Conservation (phyloP, 2,113 vertebrate species). For the Archilochus colubris region DNA sequence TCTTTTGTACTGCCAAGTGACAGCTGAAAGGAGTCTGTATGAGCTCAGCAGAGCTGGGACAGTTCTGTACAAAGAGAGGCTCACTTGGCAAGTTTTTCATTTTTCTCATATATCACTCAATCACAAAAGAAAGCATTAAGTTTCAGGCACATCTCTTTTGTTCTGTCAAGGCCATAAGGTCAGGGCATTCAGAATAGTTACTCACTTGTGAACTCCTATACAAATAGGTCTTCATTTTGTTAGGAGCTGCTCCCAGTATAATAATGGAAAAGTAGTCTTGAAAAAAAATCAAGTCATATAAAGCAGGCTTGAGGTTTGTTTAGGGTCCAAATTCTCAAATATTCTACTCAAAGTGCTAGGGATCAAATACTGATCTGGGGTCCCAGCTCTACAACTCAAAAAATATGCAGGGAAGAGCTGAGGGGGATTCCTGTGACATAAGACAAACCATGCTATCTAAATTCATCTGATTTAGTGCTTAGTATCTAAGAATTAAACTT, state of each 20-base stretch:
- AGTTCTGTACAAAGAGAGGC: not conserved
- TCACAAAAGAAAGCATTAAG: not conserved
- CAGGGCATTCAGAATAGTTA: not conserved
- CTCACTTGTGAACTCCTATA: not conserved
- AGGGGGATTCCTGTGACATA: not conserved
- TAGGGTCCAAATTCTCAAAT: not conserved
- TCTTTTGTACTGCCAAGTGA: conserved; percentile 25
- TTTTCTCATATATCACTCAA: not conserved
- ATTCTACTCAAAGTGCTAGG: not conserved
- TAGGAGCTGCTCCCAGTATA: not conserved
- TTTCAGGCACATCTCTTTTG: not conserved
- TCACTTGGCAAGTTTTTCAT: not conserved
- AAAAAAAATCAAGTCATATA: not conserved
- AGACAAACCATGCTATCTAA: not conserved
- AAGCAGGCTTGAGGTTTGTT: not conserved
- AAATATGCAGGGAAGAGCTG: not conserved
- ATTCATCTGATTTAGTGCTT: not conserved
- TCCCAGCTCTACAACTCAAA: not conserved
- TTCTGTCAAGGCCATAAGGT: not conserved
- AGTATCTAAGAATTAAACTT: not conserved
- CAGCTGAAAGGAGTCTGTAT: conserved; percentile 30
- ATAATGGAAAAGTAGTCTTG: not conserved
- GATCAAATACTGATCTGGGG: not conserved
- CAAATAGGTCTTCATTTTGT: not conserved
- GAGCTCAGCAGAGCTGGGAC: not conserved